phyloP scores from a whole-genome alignment of 2,113 vertebrate genomes.

The Prolemur simus region DNA sequence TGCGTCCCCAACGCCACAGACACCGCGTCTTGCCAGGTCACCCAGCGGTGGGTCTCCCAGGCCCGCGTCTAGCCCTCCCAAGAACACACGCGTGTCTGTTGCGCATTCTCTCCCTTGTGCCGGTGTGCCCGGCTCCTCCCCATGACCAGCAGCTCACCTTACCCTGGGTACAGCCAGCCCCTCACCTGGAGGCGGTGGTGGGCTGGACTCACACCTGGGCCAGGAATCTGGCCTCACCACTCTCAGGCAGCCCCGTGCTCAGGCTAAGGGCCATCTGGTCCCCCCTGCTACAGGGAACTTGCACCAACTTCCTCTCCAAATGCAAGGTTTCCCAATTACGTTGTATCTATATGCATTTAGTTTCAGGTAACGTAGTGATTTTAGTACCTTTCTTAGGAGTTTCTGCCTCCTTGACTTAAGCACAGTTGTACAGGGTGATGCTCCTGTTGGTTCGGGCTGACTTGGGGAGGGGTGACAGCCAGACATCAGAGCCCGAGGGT shows the following conservation, averaged over 20 bases:
- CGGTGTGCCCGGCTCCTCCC: not conserved
- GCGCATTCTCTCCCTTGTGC: rapidly evolving
- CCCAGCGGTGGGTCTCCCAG: not conserved
- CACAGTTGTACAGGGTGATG: rapidly evolving
- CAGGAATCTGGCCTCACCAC: not conserved
- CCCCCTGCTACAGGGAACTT: rapidly evolving
- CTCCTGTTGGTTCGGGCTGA: too few relatives aligned
- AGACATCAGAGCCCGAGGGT: not conserved
- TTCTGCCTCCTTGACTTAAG: not conserved
- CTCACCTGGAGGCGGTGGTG: rapidly evolving
- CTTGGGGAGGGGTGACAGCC: rapidly evolving
- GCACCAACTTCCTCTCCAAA: not conserved
- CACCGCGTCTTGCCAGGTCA: rapidly evolving
- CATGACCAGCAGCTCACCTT: not conserved
- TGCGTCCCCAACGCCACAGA: rapidly evolving
- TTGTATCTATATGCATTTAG: not conserved
- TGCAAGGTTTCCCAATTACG: not conserved
- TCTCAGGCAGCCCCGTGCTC: rapidly evolving
- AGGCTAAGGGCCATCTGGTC: not conserved
- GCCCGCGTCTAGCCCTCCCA: rapidly evolving
- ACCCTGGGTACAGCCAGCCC: rapidly evolving
- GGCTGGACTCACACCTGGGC: not conserved
- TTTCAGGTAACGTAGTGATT: not conserved
- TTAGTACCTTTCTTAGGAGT: not conserved
- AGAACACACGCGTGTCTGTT: not conserved